Evolutionary conservation across 2,113 vertebrate species (phyloP).

Genomic region (Tetraodon nigroviridis): DNA sequence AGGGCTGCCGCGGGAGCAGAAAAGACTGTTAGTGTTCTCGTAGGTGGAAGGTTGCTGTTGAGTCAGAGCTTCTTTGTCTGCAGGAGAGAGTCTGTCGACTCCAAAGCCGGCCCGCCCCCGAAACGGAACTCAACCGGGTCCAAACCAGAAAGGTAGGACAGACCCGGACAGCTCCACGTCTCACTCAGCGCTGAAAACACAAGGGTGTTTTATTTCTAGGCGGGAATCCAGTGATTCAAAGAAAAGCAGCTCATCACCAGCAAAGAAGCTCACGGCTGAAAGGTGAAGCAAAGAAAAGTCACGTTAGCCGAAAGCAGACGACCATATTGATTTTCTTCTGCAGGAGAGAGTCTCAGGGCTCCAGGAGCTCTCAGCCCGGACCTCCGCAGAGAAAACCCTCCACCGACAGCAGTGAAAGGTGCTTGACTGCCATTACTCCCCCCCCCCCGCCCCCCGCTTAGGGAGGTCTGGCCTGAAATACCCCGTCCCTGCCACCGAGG

Average conservation of each 20-base stretch:
- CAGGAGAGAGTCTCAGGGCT: conserved; percentile 74
- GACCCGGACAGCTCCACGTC: background rate
- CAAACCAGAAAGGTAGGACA: conserved; percentile 69
- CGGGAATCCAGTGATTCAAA: conserved; percentile 79
- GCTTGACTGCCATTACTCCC: too few species aligned
- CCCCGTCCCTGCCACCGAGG: too few species aligned
- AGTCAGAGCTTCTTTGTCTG: conserved; percentile 5
- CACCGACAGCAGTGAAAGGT: conserved; percentile 76
- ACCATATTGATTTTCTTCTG: conserved; percentile 9
- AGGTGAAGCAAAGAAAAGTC: conserved; percentile 70
- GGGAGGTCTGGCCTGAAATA: too few species aligned
- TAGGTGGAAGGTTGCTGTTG: too few species aligned
- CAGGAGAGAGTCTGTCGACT: conserved; percentile 72
- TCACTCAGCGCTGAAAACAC: background rate
- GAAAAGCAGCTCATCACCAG: conserved; percentile 70
- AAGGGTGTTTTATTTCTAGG: conserved; percentile 55
- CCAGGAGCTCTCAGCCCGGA: conserved; percentile 53
- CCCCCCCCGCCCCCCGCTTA: too few species aligned
- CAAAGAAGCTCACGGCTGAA: conserved; percentile 77
- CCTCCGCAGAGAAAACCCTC: conserved; percentile 68
- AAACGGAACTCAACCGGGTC: conserved; percentile 47
- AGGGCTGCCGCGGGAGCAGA: too few species aligned
- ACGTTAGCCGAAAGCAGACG: too few species aligned
- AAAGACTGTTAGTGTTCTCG: too few species aligned
- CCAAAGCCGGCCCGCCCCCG: conserved; percentile 48